Percentiles rank a stretch among this genome's conserved stretches.
phyloP scores from a whole-genome alignment of 2,797 vertebrate genomes.

The Paramormyrops hopkinsi region DNA sequence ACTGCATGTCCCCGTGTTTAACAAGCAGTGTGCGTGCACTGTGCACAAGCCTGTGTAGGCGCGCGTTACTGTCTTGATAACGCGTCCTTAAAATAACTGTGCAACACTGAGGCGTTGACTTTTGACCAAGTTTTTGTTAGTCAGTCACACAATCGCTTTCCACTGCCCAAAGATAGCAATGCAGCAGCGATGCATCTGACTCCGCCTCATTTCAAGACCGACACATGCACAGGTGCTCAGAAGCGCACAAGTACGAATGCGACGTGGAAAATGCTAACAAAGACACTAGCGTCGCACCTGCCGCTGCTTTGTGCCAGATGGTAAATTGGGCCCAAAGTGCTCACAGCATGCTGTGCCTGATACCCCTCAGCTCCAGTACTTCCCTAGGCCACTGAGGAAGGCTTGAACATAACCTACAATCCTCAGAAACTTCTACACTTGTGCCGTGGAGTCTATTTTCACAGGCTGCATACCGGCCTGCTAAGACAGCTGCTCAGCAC shows the following conservation, averaged over 20 bases:
- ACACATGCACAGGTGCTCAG: not conserved
- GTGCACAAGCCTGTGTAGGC: not conserved
- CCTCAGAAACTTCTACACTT: not conserved
- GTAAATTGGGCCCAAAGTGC: not conserved
- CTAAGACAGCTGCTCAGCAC: not conserved
- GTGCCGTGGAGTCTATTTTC: not conserved
- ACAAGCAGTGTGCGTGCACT: not conserved
- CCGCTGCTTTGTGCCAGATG: not conserved
- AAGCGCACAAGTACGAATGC: too few relatives aligned
- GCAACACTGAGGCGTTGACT: not conserved
- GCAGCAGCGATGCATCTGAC: not conserved
- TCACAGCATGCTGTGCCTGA: not conserved
- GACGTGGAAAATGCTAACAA: not conserved
- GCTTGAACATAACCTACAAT: not conserved
- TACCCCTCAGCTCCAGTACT: not conserved
- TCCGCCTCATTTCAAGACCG: too few relatives aligned
- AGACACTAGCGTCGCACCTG: not conserved
- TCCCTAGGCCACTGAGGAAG: not conserved
- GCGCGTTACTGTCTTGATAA: not conserved
- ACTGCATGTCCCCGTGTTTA: not conserved
- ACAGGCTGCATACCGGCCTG: not conserved
- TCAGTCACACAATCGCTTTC: not conserved
- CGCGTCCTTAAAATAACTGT: not conserved
- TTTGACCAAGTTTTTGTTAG: not conserved
- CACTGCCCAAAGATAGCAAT: not conserved